Evolutionary conservation across 2,113 vertebrate genomes (phyloP), one percentile per base, ranked within the genome.

Genomic region (Columba janthina): DNA sequence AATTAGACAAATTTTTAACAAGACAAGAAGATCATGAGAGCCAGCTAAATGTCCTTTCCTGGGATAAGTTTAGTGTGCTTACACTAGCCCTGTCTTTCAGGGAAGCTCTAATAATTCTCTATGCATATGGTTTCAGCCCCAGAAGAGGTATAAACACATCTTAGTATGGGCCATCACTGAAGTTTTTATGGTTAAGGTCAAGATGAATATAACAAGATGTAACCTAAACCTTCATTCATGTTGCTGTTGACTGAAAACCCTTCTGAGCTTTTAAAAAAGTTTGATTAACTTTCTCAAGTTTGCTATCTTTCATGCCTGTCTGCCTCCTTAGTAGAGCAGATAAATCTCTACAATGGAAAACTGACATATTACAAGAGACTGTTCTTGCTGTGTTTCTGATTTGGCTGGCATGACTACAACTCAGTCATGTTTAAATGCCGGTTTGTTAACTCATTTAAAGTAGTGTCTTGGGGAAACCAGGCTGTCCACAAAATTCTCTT

Each of bases 241-340:
- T 2, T 77, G 29, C 26, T 69, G 44, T 66, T 93, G 87, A 81
- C 36, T 42, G 64, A 93, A 94, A 67, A 7, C 21, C 25, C 54
- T 87, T 91, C 25, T 50, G 66, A 91, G 77, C n/a, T 87, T 88
- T 91, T 71, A 38, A 69, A 85, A 75, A 95, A 87, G 44, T 94
- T 89, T 90, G 72, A 84, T 93, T 85, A 94, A 93, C 74, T 96
- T 97, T 79, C 65, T 93, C 46, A 79, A 73, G 54, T 94, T 96
- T 94, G 19, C 40, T 89, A 11, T 15, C 85, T 94, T 84, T 88
- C 44, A 58, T 90, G 66, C 64, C 44, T 91, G 61, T 73, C 88
- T 93, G 36, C 29, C 44, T 88, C 17, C 44, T 75, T 71, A 93
- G 77, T 25, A 72, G 42, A 84, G 53, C 50, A 89, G 70, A 90